Base-by-base conservation (phyloP, 2,888 invertebrate genomes). In the Cistogaster globosa region DNA sequence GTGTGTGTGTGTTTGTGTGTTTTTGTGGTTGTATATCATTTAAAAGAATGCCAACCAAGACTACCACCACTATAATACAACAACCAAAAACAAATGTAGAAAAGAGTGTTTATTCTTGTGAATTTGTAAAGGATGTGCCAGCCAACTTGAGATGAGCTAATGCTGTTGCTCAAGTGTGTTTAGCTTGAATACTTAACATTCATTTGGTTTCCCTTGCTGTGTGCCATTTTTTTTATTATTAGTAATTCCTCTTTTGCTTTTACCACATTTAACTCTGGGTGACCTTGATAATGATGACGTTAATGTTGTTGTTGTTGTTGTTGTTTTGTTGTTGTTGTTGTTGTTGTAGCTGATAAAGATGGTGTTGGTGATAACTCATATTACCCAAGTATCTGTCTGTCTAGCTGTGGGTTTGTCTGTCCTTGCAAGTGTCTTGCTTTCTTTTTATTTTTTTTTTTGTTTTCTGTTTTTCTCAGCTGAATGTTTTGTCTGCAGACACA, bases 171-270 rank as follows among this genome's bases (percentile, higher is more conserved):
- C 84, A 86, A 86, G 86, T 86, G 86, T 86, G 86, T 84, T 86
- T 86, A 84, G 81, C 86, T 81, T 75, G 84, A 86, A 86, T 86
- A 79, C 83, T 86, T 86, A 78, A 84, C 86, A 84, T 84, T 84
- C 86, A 78, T 84, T 86, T 86, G 86, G 86, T 68, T 86, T 84
- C 74, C 69, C 71, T 72, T 72, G 60, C 57, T 76, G 67, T 75
- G 55, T n/a, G 38, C 51, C n/a, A 20, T 53, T 58, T 51, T 45
- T 48, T 48, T 48, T 48, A 12, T 42, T 42, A 42, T 42, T 32
- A 6, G 51, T 53, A 18, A 20, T 53, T 57, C 16, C 58, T 69
- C 11, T 74, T 57, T 6, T 42, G 48, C 5, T 74, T 76, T 85
- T 62, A 62, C 65, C 68, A 79, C 67, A 60, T 84, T 78, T 81